Evolutionary conservation across 2,113 vertebrate species (phyloP).

Genomic region (Stigmatopora argus): DNA sequence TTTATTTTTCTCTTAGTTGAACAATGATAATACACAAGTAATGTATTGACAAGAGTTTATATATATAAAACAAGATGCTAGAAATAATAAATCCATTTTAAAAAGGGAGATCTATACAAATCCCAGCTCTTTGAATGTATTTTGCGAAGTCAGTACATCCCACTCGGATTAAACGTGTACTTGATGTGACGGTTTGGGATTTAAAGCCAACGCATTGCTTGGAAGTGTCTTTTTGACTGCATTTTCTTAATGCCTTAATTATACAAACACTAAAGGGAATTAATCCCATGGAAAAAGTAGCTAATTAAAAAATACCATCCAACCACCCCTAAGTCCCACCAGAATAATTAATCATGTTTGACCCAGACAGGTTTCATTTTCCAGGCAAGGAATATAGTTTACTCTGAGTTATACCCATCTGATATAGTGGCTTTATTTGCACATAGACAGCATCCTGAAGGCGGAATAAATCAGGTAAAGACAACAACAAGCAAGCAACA

Average conservation of each 20-base stretch:
- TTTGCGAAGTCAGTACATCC: conserved; percentile 32
- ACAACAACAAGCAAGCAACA: conserved; percentile 23
- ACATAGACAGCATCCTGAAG: conserved; percentile 18
- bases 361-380: conserved; percentile 30
- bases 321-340: conserved; percentile 41
- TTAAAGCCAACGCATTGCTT: conserved; percentile 13
- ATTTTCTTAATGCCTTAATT: conserved; percentile 58
- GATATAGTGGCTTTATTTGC: conserved; percentile 21
- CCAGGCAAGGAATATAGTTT: conserved; percentile 23
- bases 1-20: not conserved
- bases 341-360: conserved; percentile 47
- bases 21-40: no score
- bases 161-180: conserved; percentile 46
- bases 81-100: conserved; percentile 24
- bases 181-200: conserved; percentile 31
- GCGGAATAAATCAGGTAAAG: conserved; percentile 5
- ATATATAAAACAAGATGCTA: conserved; percentile 4
- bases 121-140: conserved; percentile 44
- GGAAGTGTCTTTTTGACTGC: conserved; percentile 34
- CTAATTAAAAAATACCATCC: conserved; percentile 41
- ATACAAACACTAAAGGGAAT: conserved; percentile 43
- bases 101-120: conserved; percentile 39
- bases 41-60: no score
- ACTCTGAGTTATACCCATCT: conserved; percentile 12
- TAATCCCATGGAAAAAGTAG: conserved; percentile 37